phyloP scores from a whole-genome alignment of 2,888 invertebrate genomes.

The Tiphia femorata region DNA sequence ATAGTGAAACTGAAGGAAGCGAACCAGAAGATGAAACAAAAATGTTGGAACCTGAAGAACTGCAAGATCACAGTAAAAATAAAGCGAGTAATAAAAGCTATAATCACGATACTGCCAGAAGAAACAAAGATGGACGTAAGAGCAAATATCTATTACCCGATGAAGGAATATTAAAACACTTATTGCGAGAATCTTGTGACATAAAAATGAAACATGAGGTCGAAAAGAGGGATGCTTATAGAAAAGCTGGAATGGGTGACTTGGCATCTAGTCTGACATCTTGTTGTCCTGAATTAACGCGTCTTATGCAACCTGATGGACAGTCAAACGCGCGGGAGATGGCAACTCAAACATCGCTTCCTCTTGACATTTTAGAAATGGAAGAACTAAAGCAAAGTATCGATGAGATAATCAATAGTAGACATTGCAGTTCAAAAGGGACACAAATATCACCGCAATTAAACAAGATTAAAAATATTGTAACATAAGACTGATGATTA shows the following conservation, averaged over 20 bases:
- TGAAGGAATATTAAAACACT: constrained; percentile 57
- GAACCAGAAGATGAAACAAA: constrained; percentile 60
- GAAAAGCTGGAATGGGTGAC: constrained; percentile 54
- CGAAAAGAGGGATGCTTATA: constrained; percentile 49
- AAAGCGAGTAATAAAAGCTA: constrained; percentile 57
- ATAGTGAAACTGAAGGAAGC: constrained; percentile 59
- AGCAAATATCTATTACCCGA: constrained; percentile 60
- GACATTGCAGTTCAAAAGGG: constrained; percentile 61
- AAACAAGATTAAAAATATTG: constrained; percentile 53
- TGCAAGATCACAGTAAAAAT: constrained; percentile 52
- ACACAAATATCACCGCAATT: constrained; percentile 63
- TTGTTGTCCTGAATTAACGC: constrained; percentile 57
- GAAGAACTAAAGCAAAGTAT: constrained; percentile 66
- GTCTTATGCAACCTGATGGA: constrained; percentile 53
- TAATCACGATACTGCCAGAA: constrained; percentile 38
- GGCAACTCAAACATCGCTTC: constrained; percentile 64
- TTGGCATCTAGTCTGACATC: constrained; percentile 59
- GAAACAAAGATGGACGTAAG: constrained; percentile 52
- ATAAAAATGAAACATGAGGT: constrained; percentile 49
- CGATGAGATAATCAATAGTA: constrained; percentile 64
- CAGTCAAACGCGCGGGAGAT: constrained; percentile 61
- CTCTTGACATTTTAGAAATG: constrained; percentile 65
- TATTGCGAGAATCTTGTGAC: constrained; percentile 55
- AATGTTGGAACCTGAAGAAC: constrained; percentile 50
- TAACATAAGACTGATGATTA: constrained; percentile 17